These are phyloP conservation scores for Lepilemur ruficaudatus DNA, from an alignment of 2,797 vertebrate species.

Conservation along the genomic window DNA sequence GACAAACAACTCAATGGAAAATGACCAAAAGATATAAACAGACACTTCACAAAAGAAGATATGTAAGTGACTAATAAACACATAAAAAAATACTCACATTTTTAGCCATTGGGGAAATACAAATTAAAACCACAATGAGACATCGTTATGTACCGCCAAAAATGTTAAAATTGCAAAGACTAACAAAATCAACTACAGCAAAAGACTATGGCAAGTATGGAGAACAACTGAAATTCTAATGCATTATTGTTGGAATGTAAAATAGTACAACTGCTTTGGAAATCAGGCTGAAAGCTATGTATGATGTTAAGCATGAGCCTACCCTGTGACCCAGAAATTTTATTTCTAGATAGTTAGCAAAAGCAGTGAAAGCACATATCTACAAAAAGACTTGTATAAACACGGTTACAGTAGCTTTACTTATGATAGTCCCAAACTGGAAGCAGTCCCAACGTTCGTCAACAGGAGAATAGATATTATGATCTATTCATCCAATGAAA, in stretches of 20 bases:
- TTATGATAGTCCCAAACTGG: neutral
- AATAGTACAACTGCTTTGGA: neutral
- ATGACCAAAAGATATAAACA: neutral
- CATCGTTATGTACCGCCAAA: neutral
- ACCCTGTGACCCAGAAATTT: neutral
- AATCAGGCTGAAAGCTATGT: neutral
- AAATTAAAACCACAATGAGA: neutral
- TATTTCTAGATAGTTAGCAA: neutral
- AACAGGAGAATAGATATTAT: neutral
- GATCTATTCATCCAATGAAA: too few relatives aligned
- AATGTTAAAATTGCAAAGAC: neutral
- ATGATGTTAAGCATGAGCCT: neutral
- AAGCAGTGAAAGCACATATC: neutral
- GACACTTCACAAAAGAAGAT: neutral
- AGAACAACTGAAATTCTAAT: neutral
- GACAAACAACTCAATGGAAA: neutral
- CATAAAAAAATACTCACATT: neutral
- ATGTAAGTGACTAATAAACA: neutral
- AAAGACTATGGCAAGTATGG: neutral
- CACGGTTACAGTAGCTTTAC: neutral
- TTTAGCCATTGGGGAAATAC: neutral
- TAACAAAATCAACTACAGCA: neutral
- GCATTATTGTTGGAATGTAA: neutral
- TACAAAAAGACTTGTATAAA: neutral
- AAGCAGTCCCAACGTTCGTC: neutral